Evolutionary conservation across 2,797 vertebrate genomes (phyloP), one percentile per base, ranked within the genome.

Genomic region (Pangasius krempfi): DNA sequence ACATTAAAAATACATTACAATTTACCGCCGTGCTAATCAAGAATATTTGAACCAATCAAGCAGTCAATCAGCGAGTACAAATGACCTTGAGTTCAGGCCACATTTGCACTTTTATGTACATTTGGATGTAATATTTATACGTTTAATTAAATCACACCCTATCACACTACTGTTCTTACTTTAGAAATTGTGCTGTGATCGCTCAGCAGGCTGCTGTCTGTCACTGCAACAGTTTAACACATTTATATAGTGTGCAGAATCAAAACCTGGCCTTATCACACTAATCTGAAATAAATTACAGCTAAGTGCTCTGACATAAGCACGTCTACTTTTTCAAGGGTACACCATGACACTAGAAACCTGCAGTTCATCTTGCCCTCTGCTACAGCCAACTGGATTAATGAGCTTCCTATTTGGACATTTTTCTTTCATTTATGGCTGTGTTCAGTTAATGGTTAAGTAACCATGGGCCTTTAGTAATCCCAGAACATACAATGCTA

Each of bases 281-380:
- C 40, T 87, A 90, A 93, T 89, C 90, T 88, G 80, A 50, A 25
- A 30, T 60, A 88, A 92, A 92, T 93, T 91, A 92, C 50, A 70
- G 81, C 20, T 84, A 84, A 89, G 89, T 88, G 80, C 88, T 66
- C 78, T 89, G 44, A 44, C 56, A 68, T 66, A 88, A 82, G 50
- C 72, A 68, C 58, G 86, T 33, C 83, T 88, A 88, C n/a, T 54
- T 64, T 87, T 84, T 85, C 80, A 89, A 81, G 87, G 91, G 33
- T 82, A 86, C 78, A 33, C 70, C 33, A 47, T 87, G 87, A 89
- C 50, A 82, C 72, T 79, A 83, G 44, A 89, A 87, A 90, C 60
- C 79, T 85, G 83, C 40, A 56, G 84, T 66, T 90, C 62, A 72
- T 70, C 58, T 79, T 73, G 50, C 25, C 50, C 44, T 64, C 83